phyloP scores from a whole-genome alignment of 2,888 invertebrate genomes.

The Cephonodes hylas region DNA sequence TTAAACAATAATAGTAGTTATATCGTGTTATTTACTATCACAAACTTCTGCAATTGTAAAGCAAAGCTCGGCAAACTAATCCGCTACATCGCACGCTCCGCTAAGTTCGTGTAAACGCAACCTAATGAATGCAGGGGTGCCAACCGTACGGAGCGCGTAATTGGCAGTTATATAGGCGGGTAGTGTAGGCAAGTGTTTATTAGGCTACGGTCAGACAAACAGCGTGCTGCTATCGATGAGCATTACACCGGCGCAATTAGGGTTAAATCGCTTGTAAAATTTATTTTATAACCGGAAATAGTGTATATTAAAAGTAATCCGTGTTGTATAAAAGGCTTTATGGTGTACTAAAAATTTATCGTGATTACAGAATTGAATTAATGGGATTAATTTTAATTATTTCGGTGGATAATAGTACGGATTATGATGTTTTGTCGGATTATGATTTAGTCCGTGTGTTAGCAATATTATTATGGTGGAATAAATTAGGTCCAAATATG shows the following conservation, averaged over 20 bases:
- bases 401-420: too few relatives aligned
- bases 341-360: not conserved
- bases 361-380: not conserved
- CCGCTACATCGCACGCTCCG: slow-evolving; percentile 37
- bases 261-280: slow-evolving; percentile 27
- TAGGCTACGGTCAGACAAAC: slow-evolving; percentile 35
- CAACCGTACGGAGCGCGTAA: slow-evolving; percentile 48
- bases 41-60: too few relatives aligned
- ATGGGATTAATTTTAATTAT: too few relatives aligned
- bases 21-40: not conserved
- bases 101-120: slow-evolving; percentile 22
- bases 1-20: too few relatives aligned
- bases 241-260: slow-evolving; percentile 28
- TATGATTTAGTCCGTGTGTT: too few relatives aligned
- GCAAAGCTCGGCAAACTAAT: not conserved
- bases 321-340: not conserved
- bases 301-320: not conserved
- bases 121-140: slow-evolving; percentile 57
- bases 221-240: slow-evolving; percentile 34
- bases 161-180: slow-evolving; percentile 50
- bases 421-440: too few relatives aligned
- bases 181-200: slow-evolving; percentile 37
- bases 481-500: too few relatives aligned
- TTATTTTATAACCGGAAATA: not conserved
- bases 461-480: too few relatives aligned